phyloP scores from a whole-genome alignment of 2,797 vertebrate species.

The Xiphorhynchus erythropygius region DNA sequence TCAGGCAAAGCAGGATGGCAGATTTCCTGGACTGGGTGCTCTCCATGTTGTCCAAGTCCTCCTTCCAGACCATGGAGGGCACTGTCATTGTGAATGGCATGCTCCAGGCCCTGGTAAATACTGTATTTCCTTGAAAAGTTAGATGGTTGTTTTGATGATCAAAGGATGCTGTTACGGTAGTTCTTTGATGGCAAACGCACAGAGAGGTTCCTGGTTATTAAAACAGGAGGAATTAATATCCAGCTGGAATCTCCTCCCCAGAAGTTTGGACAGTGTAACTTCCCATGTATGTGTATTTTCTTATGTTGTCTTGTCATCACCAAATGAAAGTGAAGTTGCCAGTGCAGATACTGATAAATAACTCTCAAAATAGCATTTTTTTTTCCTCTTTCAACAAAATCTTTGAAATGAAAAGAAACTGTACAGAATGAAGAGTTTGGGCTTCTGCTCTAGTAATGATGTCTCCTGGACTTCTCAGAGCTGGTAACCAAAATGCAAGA shows the following conservation, averaged over 20 bases:
- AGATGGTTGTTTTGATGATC: background rate
- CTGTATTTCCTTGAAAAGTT: background rate
- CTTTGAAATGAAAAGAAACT: background rate
- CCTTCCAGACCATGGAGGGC: constrained; percentile 80
- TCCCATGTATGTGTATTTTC: background rate
- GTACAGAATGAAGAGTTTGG: background rate
- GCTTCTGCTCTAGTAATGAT: background rate
- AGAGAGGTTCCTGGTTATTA: background rate
- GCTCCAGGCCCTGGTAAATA: constrained; percentile 90
- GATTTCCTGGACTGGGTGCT: constrained; percentile 94
- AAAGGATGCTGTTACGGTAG: accelerated
- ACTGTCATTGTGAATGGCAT: constrained; percentile 86
- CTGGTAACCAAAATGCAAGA: background rate
- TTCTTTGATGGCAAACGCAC: background rate
- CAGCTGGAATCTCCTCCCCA: background rate
- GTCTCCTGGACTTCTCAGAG: background rate
- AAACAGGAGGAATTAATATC: background rate
- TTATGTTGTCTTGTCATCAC: background rate
- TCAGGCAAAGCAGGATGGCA: constrained; percentile 87
- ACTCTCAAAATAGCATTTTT: background rate
- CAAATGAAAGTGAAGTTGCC: background rate
- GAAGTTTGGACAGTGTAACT: background rate
- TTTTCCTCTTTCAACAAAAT: background rate
- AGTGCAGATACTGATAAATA: background rate
- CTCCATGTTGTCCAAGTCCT: constrained; percentile 80